phyloP scores from a whole-genome alignment of 2,888 invertebrate species.

The Cataglyphis albicans region DNA sequence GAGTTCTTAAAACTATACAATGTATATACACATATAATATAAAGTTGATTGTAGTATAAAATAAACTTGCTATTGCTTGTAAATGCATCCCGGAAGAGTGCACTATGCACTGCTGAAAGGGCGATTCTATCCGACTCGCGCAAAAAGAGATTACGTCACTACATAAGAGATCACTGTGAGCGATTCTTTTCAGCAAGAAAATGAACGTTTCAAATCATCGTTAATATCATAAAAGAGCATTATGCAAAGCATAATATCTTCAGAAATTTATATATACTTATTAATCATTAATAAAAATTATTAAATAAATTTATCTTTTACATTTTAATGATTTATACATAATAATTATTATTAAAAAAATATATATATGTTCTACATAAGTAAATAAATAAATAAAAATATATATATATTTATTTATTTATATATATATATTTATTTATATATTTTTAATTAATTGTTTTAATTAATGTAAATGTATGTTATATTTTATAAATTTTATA shows the following conservation, averaged over 20 bases:
- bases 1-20: background rate
- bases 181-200: slow-evolving; percentile 22
- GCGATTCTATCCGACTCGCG: slow-evolving; percentile 42
- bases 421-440: too few species aligned
- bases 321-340: background rate
- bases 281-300: background rate
- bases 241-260: background rate
- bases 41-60: slow-evolving; percentile 1
- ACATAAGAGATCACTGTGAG: slow-evolving; percentile 56
- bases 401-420: background rate
- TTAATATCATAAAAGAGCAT: slow-evolving; percentile 10
- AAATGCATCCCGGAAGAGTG: slow-evolving; percentile 35
- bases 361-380: background rate
- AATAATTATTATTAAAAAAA: background rate
- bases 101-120: slow-evolving; percentile 23
- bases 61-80: background rate
- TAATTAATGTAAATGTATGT: too few species aligned
- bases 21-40: background rate
- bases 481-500: too few species aligned
- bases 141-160: slow-evolving; percentile 56
- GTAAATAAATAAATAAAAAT: too few species aligned
- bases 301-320: slow-evolving; percentile 1
- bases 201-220: slow-evolving; percentile 2
- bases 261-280: background rate
- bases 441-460: too few species aligned